These are phyloP conservation scores for Athrips mouffetella DNA, from an alignment of 2,888 invertebrate species.

Conservation along the genomic window DNA sequence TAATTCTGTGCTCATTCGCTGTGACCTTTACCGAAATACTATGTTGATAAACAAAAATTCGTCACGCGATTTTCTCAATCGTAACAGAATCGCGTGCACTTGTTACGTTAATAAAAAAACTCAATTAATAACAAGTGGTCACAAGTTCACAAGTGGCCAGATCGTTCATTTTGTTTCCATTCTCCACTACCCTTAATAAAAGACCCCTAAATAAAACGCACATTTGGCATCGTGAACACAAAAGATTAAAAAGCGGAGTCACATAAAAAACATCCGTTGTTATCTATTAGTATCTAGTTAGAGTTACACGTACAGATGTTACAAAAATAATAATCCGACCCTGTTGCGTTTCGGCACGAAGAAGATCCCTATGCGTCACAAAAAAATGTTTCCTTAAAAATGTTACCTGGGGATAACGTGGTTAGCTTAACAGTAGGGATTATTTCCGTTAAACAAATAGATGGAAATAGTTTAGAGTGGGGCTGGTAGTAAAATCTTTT, in stretches of 20 bases:
- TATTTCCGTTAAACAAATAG: conserved; percentile 56
- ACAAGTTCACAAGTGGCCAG: conserved; percentile 54
- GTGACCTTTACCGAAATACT: conserved; percentile 14
- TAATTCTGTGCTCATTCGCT: conserved; percentile 19
- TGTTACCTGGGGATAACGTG: conserved; percentile 35
- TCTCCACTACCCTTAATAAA: conserved; percentile 31
- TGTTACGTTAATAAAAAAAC: conserved; percentile 55
- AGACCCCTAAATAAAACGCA: conserved; percentile 67
- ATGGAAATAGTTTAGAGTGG: conserved; percentile 33
- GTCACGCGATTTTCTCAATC: conserved; percentile 22
- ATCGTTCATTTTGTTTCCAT: conserved; percentile 56
- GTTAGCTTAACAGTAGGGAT: conserved; percentile 38
- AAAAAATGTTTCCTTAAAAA: conserved; percentile 31
- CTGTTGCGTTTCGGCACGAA: conserved; percentile 31
- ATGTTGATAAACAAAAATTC: conserved; percentile 10
- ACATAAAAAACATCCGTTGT: conserved; percentile 75
- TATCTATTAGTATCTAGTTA: conserved; percentile 78
- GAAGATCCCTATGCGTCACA: conserved; percentile 13
- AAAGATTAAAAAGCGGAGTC: conserved; percentile 66
- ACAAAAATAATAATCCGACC: conserved; percentile 67
- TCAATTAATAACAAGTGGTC: conserved; percentile 67
- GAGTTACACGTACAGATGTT: conserved; percentile 72
- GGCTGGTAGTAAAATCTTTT: conserved; percentile 16
- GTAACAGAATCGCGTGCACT: conserved; percentile 38
- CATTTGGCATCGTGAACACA: conserved; percentile 69